Percentiles rank a stretch among this genome's conserved stretches.
Conservation (phyloP, 2,888 invertebrate species). For the Syrphus vitripennis region DNA sequence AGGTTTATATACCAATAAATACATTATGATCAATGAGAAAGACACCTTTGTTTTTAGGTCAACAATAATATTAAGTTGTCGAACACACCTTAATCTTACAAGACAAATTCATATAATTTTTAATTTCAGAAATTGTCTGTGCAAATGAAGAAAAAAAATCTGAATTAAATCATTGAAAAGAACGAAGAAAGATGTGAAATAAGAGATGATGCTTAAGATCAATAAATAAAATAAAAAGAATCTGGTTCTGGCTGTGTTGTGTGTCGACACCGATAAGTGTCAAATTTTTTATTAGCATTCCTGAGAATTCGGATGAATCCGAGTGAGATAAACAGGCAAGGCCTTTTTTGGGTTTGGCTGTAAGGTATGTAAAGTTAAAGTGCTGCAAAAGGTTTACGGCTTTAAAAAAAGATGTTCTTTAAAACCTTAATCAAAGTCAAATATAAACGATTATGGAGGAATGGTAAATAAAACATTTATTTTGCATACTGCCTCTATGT, state of each 20-base stretch:
- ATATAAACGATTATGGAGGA: neutral
- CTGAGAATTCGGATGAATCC: neutral
- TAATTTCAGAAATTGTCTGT: neutral
- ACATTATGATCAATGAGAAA: neutral
- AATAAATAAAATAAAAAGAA: conserved; percentile 15
- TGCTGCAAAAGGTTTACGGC: neutral
- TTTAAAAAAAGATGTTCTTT: conserved; percentile 8
- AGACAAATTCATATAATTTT: neutral
- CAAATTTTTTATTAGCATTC: conserved; percentile 2
- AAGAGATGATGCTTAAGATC: conserved; percentile 25
- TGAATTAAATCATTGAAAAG: neutral
- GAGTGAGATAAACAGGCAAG: conserved; percentile 4
- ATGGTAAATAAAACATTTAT: no score
- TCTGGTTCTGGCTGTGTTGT: neutral
- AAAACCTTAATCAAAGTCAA: conserved; percentile 43
- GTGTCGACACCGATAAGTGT: neutral
- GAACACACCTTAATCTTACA: conserved; percentile 23
- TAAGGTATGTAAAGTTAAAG: neutral
- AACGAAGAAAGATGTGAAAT: neutral
- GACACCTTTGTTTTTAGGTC: conserved; percentile 13
- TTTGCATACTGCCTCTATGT: no score
- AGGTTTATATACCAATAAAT: no score
- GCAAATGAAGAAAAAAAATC: neutral
- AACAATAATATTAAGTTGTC: neutral
- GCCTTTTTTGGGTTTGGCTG: conserved; percentile 28